Percentiles rank a stretch among this genome's conserved stretches.
phyloP scores from a whole-genome alignment of 2,797 vertebrate species.

The Scolopax rusticola region DNA sequence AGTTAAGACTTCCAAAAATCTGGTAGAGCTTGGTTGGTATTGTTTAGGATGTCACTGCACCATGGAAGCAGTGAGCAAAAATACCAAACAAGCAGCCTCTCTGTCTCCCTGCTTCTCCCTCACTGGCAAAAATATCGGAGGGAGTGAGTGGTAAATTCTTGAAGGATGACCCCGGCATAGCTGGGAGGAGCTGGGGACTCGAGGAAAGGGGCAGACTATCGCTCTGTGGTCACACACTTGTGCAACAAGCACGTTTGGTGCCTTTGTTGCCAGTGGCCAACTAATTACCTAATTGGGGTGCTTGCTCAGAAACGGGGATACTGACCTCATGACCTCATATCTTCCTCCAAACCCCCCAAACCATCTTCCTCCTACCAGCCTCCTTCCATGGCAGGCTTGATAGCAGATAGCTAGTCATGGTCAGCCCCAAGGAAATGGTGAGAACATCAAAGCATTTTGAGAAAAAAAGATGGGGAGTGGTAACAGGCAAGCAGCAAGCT shows the following conservation, averaged over 20 bases:
- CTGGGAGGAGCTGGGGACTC: background rate
- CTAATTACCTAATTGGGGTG: background rate
- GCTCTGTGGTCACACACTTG: background rate
- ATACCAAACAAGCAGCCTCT: background rate
- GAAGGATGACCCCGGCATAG: background rate
- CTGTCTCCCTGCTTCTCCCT: background rate
- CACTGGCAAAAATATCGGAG: background rate
- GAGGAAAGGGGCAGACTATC: background rate
- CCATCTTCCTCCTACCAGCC: background rate
- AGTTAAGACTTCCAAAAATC: slow-evolving; percentile 17
- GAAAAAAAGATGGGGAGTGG: background rate
- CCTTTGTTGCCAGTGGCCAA: background rate
- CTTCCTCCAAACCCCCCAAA: background rate
- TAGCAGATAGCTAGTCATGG: background rate
- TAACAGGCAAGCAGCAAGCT: background rate
- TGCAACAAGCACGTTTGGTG: background rate
- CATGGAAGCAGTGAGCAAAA: background rate
- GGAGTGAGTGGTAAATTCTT: background rate
- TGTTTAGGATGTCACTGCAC: background rate
- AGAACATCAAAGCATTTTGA: background rate
- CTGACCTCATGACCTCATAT: background rate
- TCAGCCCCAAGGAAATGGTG: background rate
- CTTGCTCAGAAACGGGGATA: background rate
- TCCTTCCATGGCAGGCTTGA: background rate
- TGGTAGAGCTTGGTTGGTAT: background rate